Base-by-base conservation (phyloP, 2,797 vertebrate species). In the Helarctos malayanus region DNA sequence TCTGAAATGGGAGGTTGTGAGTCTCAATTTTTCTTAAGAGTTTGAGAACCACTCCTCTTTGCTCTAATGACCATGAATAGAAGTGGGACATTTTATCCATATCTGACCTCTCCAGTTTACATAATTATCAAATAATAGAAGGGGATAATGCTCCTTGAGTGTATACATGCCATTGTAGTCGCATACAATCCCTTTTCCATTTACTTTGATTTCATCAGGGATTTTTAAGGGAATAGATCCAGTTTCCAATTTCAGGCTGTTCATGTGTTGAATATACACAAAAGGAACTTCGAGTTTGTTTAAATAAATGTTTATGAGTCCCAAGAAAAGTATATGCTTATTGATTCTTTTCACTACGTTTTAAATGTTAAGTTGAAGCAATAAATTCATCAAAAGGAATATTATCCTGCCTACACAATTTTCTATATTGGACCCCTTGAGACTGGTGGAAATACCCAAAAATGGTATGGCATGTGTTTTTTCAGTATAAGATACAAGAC, bases 291-390 rank as follows among this genome's bases (percentile, higher is more conserved):
- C 32, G 38, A 73, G 82, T 97, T 86, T 63, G 92, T 91, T 98
- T 95, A 61, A 97, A 75, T 71, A 69, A 59, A 97, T 38, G 23
- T 78, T 95, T 82, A 93, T 97, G 96, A 38, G 49, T 92, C 78
- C 54, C 56, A 78, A 78, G 71, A 92, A 97, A 41, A 69, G 29
- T 49, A 76, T n/a, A 57, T 49, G 54, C 38, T 87, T 86, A 9
- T 82, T 80, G 38, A 89, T 89, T 95, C 90, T 92, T 90, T 97
- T 25, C 0, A 92, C 27, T 83, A 65, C 84, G 49, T 97, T 78
- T 94, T 97, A 92, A 94, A 87, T 94, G 35, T 89, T 89, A 89
- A 87, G 15, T 75, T 65, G 56, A 88, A 85, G 54, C 29, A 79
- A 76, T 96, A 92, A 94, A 57, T 94, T 82, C 61, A 91, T 73